Percentiles rank a stretch among this genome's conserved stretches.
Conservation (phyloP, 2,888 invertebrate species). For the Meloe dianella region DNA sequence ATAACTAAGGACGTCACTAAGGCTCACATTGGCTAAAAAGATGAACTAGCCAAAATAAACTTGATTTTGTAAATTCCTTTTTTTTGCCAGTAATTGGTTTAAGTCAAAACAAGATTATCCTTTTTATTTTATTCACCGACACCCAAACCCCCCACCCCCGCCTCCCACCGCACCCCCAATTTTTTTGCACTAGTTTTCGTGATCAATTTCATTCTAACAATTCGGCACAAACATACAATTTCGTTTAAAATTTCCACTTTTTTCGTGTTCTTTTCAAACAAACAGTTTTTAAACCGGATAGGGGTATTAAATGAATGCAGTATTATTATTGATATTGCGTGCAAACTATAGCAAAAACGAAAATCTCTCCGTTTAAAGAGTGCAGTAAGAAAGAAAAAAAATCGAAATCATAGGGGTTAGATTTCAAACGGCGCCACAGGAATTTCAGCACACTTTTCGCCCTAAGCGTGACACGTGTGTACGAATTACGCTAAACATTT, state of each 20-base stretch:
- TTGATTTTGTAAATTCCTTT: too few relatives aligned
- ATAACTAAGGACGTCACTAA: too few relatives aligned
- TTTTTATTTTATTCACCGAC: too few relatives aligned
- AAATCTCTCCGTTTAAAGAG: neutral
- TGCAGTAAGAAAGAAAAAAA: neutral
- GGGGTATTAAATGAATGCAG: neutral
- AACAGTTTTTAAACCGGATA: neutral
- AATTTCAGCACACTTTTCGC: neutral
- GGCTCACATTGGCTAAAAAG: too few relatives aligned
- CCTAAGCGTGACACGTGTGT: neutral
- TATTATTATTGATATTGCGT: conserved; percentile 8
- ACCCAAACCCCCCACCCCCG: too few relatives aligned
- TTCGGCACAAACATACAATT: neutral
- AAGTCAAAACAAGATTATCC: too few relatives aligned
- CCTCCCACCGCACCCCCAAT: too few relatives aligned
- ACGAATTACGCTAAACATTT: neutral
- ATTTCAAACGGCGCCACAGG: neutral
- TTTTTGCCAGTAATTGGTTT: too few relatives aligned
- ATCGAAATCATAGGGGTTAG: conserved; percentile 5
- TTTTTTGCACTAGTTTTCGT: neutral
- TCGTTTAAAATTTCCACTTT: neutral
- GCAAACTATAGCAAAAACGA: neutral
- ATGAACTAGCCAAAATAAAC: too few relatives aligned
- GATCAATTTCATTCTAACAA: neutral
- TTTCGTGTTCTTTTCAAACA: neutral